Base-by-base conservation (phyloP, 2,797 vertebrate species). In the Heteromormyrus szaboi region DNA sequence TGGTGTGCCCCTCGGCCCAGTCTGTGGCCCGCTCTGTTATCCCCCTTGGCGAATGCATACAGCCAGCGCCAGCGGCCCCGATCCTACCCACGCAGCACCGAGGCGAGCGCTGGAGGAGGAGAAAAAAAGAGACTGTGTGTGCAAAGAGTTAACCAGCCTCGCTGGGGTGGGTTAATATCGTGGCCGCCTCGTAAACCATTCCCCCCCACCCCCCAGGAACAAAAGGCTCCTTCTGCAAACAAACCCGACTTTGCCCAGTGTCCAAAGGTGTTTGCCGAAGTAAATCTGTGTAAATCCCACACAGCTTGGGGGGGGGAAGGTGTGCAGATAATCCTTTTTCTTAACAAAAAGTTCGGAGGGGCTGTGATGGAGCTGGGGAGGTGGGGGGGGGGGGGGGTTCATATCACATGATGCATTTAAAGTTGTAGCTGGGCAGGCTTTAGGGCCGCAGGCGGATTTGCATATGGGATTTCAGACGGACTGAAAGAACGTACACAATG, bases 261-360 rank as follows among this genome's bases (percentile, higher is more conserved):
- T 98, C 97, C 97, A 97, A 97, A 98, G 97, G 97, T 98, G 97
- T 98, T 98, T 97, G 97, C 96, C 95, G 97, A 97, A 98, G 97
- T 98, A 98, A 98, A 98, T 97, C 97, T 97, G 97, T 94, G 97
- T 97, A 98, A 98, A 97, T 98, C 97, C 97, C 95, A 93, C 95
- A 92, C 94, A 94, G 96, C 95, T 96, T 96, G 95, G 95, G 81
- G 95, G 95, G 93, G 93, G 93, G 94, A 95, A 95, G 95, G 96
- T 96, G 95, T 96, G 93, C 93, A 94, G 93, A 95, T 96, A 96
- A 97, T 97, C 95, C 96, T 93, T 95, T 95, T 95, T 95, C 94
- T 94, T 94, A 91, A 96, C 91, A 90, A 96, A 96, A 95, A 94
- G 95, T 96, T 94, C 94, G 93, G 94, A 93, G 44, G 51, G 22